phyloP scores from a whole-genome alignment of 2,113 vertebrate genomes.

The Taxidea taxus region DNA sequence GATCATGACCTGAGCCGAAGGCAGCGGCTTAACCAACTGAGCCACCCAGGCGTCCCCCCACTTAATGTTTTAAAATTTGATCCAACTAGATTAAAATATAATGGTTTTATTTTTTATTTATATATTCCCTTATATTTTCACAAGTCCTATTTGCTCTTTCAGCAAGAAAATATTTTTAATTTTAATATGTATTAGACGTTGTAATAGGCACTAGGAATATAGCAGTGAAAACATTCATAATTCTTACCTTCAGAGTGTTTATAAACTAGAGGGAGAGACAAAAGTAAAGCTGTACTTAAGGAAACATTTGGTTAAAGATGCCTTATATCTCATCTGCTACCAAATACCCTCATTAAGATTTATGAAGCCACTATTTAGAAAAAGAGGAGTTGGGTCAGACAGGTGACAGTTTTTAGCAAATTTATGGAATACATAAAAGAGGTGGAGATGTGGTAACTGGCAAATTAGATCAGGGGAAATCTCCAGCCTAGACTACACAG shows the following conservation, averaged over 20 bases:
- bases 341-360: background rate
- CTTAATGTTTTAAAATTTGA: background rate
- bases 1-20: too few relatives aligned
- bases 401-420: background rate
- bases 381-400: background rate
- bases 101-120: background rate
- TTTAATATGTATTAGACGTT: background rate
- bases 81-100: background rate
- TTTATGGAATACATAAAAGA: background rate
- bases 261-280: background rate
- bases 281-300: background rate
- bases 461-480: background rate
- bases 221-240: background rate
- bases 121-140: background rate
- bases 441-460: background rate
- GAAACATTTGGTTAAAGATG: background rate
- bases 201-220: background rate
- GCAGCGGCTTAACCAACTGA: too few relatives aligned
- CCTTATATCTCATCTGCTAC: background rate
- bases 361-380: background rate
- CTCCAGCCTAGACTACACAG: background rate
- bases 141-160: background rate
- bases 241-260: background rate
- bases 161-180: background rate
- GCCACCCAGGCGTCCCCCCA: too few relatives aligned